Conservation (phyloP, 2,888 invertebrate genomes). For the Tricholauxania praeusta region DNA sequence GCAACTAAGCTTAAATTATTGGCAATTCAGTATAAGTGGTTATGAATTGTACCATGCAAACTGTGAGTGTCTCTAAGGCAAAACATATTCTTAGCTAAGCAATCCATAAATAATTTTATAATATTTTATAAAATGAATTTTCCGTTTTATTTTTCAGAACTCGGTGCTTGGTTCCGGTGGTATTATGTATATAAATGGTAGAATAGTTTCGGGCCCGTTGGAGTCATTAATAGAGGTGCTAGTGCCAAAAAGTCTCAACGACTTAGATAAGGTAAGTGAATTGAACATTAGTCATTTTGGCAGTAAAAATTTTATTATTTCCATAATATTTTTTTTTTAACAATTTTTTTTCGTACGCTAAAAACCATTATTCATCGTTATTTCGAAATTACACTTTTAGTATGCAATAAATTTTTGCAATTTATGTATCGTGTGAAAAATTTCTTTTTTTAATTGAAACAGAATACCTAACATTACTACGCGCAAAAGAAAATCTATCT, state of each 20-base stretch:
- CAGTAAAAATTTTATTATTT: background rate
- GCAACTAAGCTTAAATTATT: too few relatives aligned
- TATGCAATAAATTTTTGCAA: too few relatives aligned
- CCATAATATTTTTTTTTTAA: too few relatives aligned
- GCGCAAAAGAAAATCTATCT: too few relatives aligned
- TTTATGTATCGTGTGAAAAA: too few relatives aligned
- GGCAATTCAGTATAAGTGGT: too few relatives aligned
- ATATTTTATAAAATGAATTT: background rate
- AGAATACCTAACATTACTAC: too few relatives aligned
- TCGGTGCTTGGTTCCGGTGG: constrained; percentile 66
- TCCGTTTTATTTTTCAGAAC: constrained; percentile 53
- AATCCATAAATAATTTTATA: background rate
- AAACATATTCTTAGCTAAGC: background rate
- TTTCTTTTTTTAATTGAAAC: too few relatives aligned
- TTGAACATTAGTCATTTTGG: too few relatives aligned
- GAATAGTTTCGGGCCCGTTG: constrained; percentile 67
- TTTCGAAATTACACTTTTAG: too few relatives aligned
- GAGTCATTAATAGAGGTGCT: constrained; percentile 65
- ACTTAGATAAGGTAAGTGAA: constrained; percentile 65
- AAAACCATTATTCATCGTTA: too few relatives aligned
- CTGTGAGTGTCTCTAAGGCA: background rate
- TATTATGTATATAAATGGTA: constrained; percentile 66
- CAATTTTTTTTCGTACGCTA: too few relatives aligned
- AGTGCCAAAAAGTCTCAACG: constrained; percentile 62
- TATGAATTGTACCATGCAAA: background rate